A percentile compares a stretch with the other conserved stretches of the same genome.
These are phyloP conservation scores for Apeira syringaria DNA, from an alignment of 2,888 invertebrate genomes.

Conservation along the genomic window DNA sequence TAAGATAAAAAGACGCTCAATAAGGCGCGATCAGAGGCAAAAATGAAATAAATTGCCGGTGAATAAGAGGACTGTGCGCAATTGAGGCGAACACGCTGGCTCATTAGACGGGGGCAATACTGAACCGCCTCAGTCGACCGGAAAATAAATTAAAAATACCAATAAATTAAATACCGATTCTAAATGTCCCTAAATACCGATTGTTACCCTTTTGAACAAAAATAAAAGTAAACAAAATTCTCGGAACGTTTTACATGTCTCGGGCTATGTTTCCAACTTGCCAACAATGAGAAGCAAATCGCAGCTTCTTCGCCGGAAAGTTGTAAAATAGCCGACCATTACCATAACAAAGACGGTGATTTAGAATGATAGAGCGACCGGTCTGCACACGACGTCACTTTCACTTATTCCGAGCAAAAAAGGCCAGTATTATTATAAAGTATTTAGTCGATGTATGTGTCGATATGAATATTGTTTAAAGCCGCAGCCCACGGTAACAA, in stretches of 20 bases:
- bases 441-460: conserved; percentile 48
- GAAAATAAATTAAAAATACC: conserved; percentile 37
- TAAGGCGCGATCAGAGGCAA: conserved; percentile 83
- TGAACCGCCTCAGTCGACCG: conserved; percentile 34
- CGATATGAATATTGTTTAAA: conserved; percentile 65
- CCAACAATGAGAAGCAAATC: conserved; percentile 54
- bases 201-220: conserved; percentile 37
- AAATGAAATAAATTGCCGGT: conserved; percentile 83
- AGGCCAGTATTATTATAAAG: conserved; percentile 50
- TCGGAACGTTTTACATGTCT: conserved; percentile 65
- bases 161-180: conserved; percentile 37
- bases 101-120: conserved; percentile 71
- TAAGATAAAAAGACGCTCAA: conserved; percentile 81
- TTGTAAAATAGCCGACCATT: conserved; percentile 70
- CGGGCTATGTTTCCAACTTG: conserved; percentile 46
- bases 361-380: conserved; percentile 64
- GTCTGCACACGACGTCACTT: conserved; percentile 65
- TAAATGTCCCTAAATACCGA: conserved; percentile 30
- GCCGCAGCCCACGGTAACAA: conserved; percentile 68
- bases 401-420: conserved; percentile 63
- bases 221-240: conserved; percentile 54
- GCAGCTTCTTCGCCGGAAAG: conserved; percentile 69
- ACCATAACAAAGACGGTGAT: conserved; percentile 77
- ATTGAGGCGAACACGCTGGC: conserved; percentile 81
- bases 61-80: conserved; percentile 81